phyloP scores from a whole-genome alignment of 2,888 invertebrate genomes.

The Acanthosepion esculentum region DNA sequence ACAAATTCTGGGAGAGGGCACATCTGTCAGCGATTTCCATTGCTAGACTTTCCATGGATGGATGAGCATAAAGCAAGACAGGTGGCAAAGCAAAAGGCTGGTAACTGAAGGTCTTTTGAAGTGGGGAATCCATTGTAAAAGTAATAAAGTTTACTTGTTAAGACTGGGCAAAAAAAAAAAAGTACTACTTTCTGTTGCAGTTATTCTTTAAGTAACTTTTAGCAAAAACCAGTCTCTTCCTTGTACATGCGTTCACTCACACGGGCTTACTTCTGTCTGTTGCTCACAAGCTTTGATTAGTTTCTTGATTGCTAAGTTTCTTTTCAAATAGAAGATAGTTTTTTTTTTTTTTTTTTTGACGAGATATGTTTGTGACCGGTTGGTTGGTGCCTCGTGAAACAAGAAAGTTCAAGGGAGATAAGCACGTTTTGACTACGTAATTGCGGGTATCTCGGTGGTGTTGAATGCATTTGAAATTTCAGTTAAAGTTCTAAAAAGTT shows the following conservation, averaged over 20 bases:
- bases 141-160: no score
- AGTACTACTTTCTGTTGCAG: background rate
- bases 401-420: background rate
- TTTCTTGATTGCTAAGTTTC: background rate
- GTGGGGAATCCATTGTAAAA: background rate
- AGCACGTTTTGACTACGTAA: background rate
- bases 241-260: background rate
- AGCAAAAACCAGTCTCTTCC: background rate
- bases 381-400: background rate
- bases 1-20: background rate
- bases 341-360: background rate
- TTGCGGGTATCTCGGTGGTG: no score
- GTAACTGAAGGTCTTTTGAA: background rate
- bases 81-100: constrained; percentile 50
- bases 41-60: constrained; percentile 70
- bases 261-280: background rate
- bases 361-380: background rate
- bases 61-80: constrained; percentile 71
- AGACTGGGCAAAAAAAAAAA: background rate
- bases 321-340: background rate
- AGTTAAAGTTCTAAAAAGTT: no score
- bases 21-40: constrained; percentile 63
- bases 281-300: background rate
- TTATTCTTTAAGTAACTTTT: background rate
- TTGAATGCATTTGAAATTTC: no score